Base-by-base conservation (phyloP, 2,888 invertebrate genomes). In the Noctua fimbriata region DNA sequence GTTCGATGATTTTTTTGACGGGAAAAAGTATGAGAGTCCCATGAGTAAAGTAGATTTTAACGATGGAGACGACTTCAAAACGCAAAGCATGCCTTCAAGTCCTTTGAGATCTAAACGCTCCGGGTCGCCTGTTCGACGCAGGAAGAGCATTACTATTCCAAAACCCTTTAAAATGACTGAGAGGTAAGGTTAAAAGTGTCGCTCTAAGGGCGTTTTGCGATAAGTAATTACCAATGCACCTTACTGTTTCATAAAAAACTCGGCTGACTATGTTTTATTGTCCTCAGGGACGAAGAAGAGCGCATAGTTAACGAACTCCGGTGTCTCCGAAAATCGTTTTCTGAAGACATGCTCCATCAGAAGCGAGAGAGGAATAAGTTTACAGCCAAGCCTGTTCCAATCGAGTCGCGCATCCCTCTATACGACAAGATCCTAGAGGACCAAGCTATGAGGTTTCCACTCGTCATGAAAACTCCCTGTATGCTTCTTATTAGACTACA, bases 341-440 rank as follows among this genome's bases (percentile, higher is more conserved):
- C 97, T 36, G 96, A 92, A 76, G 95, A 94, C 79, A 96, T 93
- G 97, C 95, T 95, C 24, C 92, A 97, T 85, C 94, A 94, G 82
- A 96, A 97, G 88, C 95, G 94, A 14, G 96, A 97, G 81, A 96
- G 97, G 89, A 97, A 96, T 89, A 94, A 95, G 70, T 97, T 98
- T 85, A 96, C 95, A 89, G 97, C 97, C 2, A 97, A 97, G 89
- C 97, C 98, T 5, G 97, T 98, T 79, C 98, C 98, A 0, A 97
- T 98, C 63, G 98, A 98, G 87, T 98, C 98, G 0, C 97, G 98
- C 88, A 97, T 98, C 81, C 98, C 98, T 0, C 95, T 98, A 28
- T 98, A 98, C 89, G 97, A 98, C 90, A 98, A 98, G 95, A 97
- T 98, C 83, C 95, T 98, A 90, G 98, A 97, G 85, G 98, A 98